These are phyloP conservation scores for Aix galericulata DNA, from an alignment of 2,113 vertebrate species.

Conservation along the genomic window DNA sequence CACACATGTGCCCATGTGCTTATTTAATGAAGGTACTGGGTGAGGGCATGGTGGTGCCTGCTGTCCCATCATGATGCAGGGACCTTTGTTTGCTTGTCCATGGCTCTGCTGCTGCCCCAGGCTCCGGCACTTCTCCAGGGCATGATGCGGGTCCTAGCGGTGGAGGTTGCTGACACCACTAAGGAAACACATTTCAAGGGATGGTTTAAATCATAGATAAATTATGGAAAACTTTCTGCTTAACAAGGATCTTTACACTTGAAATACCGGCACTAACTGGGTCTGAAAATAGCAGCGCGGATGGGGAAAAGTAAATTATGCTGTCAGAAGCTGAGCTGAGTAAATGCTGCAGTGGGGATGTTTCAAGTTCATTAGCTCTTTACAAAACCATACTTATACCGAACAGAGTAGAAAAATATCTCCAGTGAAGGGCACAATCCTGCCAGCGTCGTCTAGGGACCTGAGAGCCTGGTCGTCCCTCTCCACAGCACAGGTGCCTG, in stretches of 20 bases:
- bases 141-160: fast-evolving
- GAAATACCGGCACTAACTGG: background rate
- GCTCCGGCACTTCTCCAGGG: background rate
- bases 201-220: background rate
- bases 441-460: background rate
- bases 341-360: background rate
- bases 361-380: conserved; percentile 22
- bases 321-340: background rate
- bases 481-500: background rate
- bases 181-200: background rate
- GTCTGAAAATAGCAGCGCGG: background rate
- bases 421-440: background rate
- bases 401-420: background rate
- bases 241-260: conserved; percentile 12
- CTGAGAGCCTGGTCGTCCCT: background rate
- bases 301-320: background rate
- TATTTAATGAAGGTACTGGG: background rate
- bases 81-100: background rate
- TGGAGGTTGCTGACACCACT: background rate
- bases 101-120: background rate
- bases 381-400: background rate
- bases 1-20: background rate
- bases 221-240: background rate
- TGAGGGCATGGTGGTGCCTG: background rate
- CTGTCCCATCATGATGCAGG: background rate